Base-by-base conservation (phyloP, 1,140 invertebrate species). In the Saccostrea cuccullata region DNA sequence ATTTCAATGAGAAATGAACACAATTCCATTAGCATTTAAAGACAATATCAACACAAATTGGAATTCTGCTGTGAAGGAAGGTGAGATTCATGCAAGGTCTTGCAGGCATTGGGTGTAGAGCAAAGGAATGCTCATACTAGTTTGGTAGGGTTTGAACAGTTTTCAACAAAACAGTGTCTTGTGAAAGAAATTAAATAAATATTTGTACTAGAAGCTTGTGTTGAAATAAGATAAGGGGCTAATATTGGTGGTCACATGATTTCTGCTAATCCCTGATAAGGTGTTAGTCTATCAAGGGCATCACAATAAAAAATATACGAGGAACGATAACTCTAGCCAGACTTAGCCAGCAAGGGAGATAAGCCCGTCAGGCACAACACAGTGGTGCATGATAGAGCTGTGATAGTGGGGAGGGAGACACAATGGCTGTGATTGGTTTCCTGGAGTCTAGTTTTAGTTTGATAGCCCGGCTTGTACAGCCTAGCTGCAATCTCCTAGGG, bases 221-320 rank as follows among this genome's bases (percentile, higher is more conserved):
- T 77, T 77, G 70, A 26, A 77, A 36, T 77, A 77, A 77, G 70
- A 77, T 77, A 77, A 77, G 70, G 70, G 30, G 70, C 70, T 30
- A 73, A 26, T 30, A 77, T 77, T 77, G 26, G 23, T 77, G 70
- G 70, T 77, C 70, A 77, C 26, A 30, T 77, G 70, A 77, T 77
- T 26, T 30, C 13, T 30, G 11, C 26, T 77, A 77, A 36, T 77
- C 70, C 70, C 70, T 36, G 70, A 77, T 77, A 77, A 77, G 11
- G 15, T 26, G 30, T 30, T 77, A 12, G 26, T 26, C 70, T 77
- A 77, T 77, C 70, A 77, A 77, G 30, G 70, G 70, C 70, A 77
- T 77, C 70, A 77, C 70, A 77, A 77, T 77, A 77, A 77, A 77
- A 77, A 77, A 77, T 77, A 77, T 77, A 77, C 70, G 36, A 77